Evolutionary conservation across 1,140 invertebrate species (phyloP).

Genomic region (Macrocentrus cingulum): DNA sequence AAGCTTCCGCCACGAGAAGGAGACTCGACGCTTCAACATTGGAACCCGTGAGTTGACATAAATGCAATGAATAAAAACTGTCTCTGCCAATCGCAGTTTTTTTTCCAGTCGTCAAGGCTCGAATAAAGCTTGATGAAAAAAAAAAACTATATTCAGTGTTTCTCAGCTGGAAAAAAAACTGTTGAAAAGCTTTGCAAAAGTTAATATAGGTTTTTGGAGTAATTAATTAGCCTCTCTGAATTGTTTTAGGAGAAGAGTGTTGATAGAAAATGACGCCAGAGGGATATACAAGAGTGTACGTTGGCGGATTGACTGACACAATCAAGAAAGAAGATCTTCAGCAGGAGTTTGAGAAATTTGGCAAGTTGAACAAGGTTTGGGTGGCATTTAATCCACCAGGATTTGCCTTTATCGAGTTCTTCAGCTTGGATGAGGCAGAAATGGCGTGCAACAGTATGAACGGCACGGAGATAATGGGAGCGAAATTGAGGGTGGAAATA

Average conservation of each 20-base stretch:
- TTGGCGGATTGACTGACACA: constrained; percentile 78
- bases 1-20: too few species aligned
- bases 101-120: too few species aligned
- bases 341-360: constrained; percentile 83
- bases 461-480: constrained; percentile 79
- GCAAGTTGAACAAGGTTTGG: constrained; percentile 93
- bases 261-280: constrained; percentile 52
- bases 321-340: constrained; percentile 88
- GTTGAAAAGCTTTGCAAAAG: too few species aligned
- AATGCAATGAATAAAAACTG: too few species aligned
- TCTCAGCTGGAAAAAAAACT: too few species aligned
- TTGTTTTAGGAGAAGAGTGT: constrained; percentile 1
- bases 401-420: constrained; percentile 99
- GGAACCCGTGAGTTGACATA: too few species aligned
- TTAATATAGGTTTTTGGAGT: too few species aligned
- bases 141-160: too few species aligned
- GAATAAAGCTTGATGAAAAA: too few species aligned
- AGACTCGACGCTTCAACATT: too few species aligned
- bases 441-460: constrained; percentile 90
- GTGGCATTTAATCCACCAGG: constrained; percentile 93
- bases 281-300: constrained; percentile 74
- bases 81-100: too few species aligned
- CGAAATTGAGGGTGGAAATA: constrained; percentile 80
- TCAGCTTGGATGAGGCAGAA: constrained; percentile 91
- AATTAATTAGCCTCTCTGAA: too few species aligned